Evolutionary conservation across 1,140 invertebrate genomes (phyloP).

Genomic region (Agrypnia vestita): DNA sequence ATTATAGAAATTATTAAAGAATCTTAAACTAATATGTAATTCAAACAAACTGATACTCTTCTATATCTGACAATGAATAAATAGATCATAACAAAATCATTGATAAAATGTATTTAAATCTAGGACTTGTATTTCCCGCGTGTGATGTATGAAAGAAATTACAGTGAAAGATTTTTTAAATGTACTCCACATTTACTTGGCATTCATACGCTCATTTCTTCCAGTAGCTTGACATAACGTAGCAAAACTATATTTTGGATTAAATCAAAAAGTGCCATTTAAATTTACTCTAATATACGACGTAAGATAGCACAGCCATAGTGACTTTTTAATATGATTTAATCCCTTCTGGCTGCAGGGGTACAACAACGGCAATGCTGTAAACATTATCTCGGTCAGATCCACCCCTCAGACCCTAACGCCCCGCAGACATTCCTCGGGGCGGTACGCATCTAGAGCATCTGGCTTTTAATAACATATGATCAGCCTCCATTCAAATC

Average conservation of each 20-base stretch:
- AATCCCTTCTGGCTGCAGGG: conserved; percentile 20
- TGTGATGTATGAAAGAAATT: conserved; percentile 16
- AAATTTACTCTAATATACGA: conserved; percentile 56
- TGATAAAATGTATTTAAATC: conserved; percentile 45
- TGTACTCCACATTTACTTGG: conserved; percentile 23
- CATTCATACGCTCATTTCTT: conserved; percentile 21
- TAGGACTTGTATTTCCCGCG: conserved; percentile 32
- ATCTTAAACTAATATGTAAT: conserved; percentile 10
- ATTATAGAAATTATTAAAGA: conserved; percentile 30
- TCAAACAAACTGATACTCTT: conserved; percentile 17
- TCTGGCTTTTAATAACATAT: conserved; percentile 19
- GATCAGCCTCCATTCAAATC: conserved; percentile 20
- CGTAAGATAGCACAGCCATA: conserved; percentile 60
- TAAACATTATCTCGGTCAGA: neutral
- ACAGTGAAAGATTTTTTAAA: conserved; percentile 10
- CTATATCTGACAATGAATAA: conserved; percentile 43
- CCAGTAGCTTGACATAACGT: conserved; percentile 37
- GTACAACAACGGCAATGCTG: neutral
- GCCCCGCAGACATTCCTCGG: neutral
- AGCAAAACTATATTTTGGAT: conserved; percentile 50
- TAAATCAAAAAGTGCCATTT: conserved; percentile 14
- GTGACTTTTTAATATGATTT: conserved; percentile 57
- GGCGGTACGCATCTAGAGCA: conserved; percentile 27
- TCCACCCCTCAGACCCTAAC: conserved; percentile 9
- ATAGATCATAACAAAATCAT: conserved; percentile 39